phyloP scores from a whole-genome alignment of 2,888 invertebrate species.

The Stictocephala bisonia region DNA sequence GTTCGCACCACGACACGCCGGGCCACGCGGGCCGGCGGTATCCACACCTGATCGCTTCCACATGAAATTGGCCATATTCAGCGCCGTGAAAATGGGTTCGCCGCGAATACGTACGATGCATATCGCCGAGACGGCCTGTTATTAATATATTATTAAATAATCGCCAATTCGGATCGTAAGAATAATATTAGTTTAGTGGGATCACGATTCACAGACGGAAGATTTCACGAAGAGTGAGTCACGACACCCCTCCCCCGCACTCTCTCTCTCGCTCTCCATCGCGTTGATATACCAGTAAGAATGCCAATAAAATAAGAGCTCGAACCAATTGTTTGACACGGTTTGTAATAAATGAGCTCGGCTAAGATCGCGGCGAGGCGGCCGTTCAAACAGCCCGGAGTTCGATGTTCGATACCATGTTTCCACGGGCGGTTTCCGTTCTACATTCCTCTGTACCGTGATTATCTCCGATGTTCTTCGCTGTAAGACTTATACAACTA shows the following conservation, averaged over 20 bases:
- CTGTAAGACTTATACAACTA: too few species aligned
- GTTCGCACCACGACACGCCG: neutral
- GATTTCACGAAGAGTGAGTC: constrained; percentile 45
- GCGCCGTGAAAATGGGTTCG: constrained; percentile 20
- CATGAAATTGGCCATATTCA: constrained; percentile 30
- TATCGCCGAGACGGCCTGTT: constrained; percentile 44
- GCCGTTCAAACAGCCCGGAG: neutral
- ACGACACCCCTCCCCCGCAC: constrained; percentile 28
- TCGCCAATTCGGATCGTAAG: constrained; percentile 49
- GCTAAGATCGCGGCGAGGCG: constrained; percentile 5
- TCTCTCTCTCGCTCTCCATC: constrained; percentile 20
- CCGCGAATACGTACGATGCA: constrained; percentile 41
- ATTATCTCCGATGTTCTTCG: neutral
- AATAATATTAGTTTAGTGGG: constrained; percentile 50
- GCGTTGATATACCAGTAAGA: constrained; percentile 35
- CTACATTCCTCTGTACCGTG: neutral
- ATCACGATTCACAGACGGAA: constrained; percentile 47
- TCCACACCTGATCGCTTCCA: constrained; percentile 20
- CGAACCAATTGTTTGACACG: constrained; percentile 50
- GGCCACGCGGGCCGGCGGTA: neutral
- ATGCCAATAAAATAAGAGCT: constrained; percentile 47
- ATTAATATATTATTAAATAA: constrained; percentile 50
- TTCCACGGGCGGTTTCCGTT: neutral
- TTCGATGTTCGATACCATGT: constrained; percentile 21
- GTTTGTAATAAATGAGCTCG: constrained; percentile 47